A percentile compares a stretch with the other conserved stretches of the same genome.
phyloP scores from a whole-genome alignment of 2,797 vertebrate genomes.

The Gymnopithys bicolor region DNA sequence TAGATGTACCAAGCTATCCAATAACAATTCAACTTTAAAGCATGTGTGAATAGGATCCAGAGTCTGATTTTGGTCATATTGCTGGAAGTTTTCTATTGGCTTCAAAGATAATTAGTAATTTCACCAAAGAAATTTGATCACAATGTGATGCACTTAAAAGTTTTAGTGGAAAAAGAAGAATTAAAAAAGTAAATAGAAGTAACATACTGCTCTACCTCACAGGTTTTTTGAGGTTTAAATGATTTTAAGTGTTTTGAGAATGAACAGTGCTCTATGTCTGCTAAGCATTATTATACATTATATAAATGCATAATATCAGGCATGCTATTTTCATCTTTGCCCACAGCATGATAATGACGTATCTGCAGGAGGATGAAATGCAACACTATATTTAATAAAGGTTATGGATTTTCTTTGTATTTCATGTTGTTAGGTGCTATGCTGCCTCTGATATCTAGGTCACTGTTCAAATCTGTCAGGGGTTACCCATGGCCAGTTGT shows the following conservation, averaged over 20 bases:
- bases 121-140: slow-evolving; percentile 1
- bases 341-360: neutral
- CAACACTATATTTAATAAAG: slow-evolving; percentile 11
- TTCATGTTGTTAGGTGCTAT: neutral
- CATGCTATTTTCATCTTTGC: slow-evolving; percentile 15
- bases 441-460: slow-evolving; percentile 1
- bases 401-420: slow-evolving; percentile 41
- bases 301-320: slow-evolving; percentile 21
- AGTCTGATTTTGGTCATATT: slow-evolving; percentile 24
- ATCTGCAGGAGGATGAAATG: neutral
- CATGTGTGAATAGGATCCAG: slow-evolving; percentile 27
- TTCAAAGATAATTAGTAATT: neutral
- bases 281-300: slow-evolving; percentile 2
- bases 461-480: slow-evolving; percentile 10
- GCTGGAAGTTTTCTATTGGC: slow-evolving; percentile 1
- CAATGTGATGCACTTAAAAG: neutral
- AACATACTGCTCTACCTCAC: neutral
- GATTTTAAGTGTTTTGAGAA: neutral
- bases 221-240: neutral
- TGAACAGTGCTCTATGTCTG: neutral
- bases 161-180: neutral
- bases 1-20: neutral
- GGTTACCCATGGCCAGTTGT: neutral
- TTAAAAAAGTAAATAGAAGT: neutral
- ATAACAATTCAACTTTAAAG: neutral